Evolutionary conservation across 2,797 vertebrate species (phyloP).

Genomic region (Scyliorhinus canicula): DNA sequence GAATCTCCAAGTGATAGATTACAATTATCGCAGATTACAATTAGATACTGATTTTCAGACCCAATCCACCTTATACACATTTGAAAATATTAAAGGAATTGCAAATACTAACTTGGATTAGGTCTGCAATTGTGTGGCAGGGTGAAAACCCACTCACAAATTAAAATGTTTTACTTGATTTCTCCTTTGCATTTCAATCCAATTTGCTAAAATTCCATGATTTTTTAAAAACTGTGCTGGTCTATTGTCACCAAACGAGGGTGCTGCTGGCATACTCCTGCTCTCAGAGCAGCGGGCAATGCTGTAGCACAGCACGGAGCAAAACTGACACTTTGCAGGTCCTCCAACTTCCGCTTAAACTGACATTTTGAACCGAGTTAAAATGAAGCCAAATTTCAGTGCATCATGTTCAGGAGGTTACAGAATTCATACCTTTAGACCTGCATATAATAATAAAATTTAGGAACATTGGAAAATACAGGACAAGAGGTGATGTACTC

Average conservation of each 20-base stretch:
- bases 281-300: background rate
- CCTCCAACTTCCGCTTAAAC: background rate
- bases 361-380: background rate
- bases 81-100: background rate
- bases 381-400: background rate
- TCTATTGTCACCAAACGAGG: slow-evolving; percentile 9
- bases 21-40: too few species aligned
- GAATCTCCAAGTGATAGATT: background rate
- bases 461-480: too few species aligned
- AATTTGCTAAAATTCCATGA: background rate
- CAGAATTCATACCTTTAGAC: background rate
- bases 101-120: background rate
- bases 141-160: background rate
- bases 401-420: background rate
- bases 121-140: background rate
- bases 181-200: background rate
- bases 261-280: background rate
- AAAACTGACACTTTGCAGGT: background rate
- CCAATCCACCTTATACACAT: background rate
- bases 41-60: background rate
- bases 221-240: background rate
- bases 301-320: background rate
- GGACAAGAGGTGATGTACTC: background rate
- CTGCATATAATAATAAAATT: background rate
- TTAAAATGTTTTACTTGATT: background rate